Base-by-base conservation (phyloP, 1,140 invertebrate species). In the Drosophila repleta region DNA sequence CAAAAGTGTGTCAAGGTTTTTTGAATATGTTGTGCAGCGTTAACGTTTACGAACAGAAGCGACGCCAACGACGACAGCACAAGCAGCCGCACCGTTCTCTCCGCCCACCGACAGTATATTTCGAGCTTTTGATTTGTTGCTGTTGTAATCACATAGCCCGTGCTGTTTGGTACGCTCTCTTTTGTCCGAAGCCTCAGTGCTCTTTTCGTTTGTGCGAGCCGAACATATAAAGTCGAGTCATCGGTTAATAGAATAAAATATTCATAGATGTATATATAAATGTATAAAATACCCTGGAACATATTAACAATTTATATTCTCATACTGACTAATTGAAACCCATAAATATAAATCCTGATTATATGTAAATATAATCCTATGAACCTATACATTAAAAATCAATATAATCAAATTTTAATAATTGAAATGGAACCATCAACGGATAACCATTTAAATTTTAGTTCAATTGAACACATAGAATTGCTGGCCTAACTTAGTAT, bases 1-100 rank as follows among this genome's bases (percentile, higher is more conserved):
- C 74, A 87, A 90, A 91, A 91, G 85, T 91, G 87, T 91, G 90
- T 91, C 90, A 91, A 91, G 90, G 90, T 91, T 91, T 91, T 88
- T 91, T 82, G 74, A 88, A 89, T 87, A 88, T 88, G 88, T 88
- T 87, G 83, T 87, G 83, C 83, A 83, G 83, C 83, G 83, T 87
- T 88, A 83, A 87, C 82, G 75, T 75, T 75, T 65, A 65, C 67
- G 67, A 52, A 64, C 46, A 63, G 49, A 71, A 71, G 79, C 79
- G 67, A 78, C 78, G 82, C 67, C 64, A 71, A 56, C 79, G 60
- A 24, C 67, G 67, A 37, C 67, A 45, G 45, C 56, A 18, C 15
- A 21, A 37, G 35, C 37, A 58, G 24, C 49, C 63, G 73, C 82
- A 8, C 18, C 17, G 43, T 56, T 18, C 46, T 56, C 60, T 18